Conservation (phyloP, 2,888 invertebrate genomes). For the Euzophera pinguis region DNA sequence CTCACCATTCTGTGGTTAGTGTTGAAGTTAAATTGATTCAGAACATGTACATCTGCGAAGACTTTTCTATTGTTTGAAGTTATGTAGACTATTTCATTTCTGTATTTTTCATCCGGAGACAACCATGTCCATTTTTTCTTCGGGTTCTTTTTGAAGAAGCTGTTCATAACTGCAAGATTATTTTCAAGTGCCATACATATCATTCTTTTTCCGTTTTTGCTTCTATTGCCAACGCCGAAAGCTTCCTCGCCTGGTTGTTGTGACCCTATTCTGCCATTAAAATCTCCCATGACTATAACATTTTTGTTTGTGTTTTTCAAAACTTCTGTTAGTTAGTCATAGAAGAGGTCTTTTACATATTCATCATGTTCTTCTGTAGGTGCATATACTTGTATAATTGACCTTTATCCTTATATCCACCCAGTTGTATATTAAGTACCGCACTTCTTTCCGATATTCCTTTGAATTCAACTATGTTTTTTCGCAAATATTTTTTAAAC, state of each 20-base stretch:
- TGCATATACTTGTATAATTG: background rate
- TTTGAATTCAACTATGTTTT: background rate
- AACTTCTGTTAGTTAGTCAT: background rate
- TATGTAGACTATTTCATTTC: background rate
- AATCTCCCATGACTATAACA: slow-evolving; percentile 1
- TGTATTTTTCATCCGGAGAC: background rate
- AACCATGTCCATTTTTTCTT: background rate
- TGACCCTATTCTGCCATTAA: background rate
- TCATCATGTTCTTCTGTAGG: background rate
- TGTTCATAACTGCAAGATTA: background rate
- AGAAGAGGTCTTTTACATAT: background rate
- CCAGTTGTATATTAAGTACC: background rate
- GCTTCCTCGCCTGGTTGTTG: background rate
- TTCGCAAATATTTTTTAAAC: background rate
- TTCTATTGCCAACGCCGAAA: background rate
- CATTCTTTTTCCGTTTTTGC: background rate
- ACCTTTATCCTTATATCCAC: background rate
- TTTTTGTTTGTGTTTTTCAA: no score
- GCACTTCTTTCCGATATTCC: background rate
- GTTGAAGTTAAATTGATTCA: background rate
- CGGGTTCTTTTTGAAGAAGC: background rate
- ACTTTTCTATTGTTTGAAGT: background rate
- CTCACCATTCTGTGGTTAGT: background rate
- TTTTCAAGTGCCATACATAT: background rate
- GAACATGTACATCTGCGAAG: background rate